Evolutionary conservation across 2,797 vertebrate genomes (phyloP), one percentile per base, ranked within the genome.

Genomic region (Poliocrania exsul): DNA sequence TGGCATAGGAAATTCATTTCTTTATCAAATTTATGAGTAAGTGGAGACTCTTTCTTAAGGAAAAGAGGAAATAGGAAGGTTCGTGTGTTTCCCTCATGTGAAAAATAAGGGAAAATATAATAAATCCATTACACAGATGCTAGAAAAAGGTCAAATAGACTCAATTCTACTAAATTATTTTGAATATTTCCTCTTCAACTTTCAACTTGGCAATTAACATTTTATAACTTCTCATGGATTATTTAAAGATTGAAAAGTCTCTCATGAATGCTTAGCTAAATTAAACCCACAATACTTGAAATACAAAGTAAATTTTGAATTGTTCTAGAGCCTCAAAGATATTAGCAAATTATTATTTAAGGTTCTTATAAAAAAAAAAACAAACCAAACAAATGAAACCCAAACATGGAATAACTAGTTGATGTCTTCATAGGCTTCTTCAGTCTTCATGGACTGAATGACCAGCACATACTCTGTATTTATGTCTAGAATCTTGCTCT

Each of bases 231-330:
- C 20, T 78, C 23, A 71, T 60, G 15, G 90, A 95, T 57, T 86
- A 92, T 78, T 93, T 78, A 90, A 81, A 16, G 16, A 25, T 29
- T 65, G 17, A 86, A 71, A 66, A 85, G 42, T 77, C 53, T 66
- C 49, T 86, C 73, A 42, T 81, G 53, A 88, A 88, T 74, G 60
- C 69, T 78, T 75, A 71, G 44, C 26, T 83, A 66, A 86, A 88
- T 88, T 74, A 90, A 92, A 92, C 65, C 24, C 3, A 3, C 81
- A 90, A 84, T 54, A 67, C 47, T 70, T 94, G 33, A 91, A 92
- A 92, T 83, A 10, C 1, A 11, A 56, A 67, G 62, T 78, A 50
- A 71, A 74, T 47, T 57, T 69, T 16, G 50, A 83, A 86, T 69
- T 56, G 23, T 65, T 86, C 50, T 81, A 69, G 51, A 69, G 10